Percentiles rank a stretch among this genome's conserved stretches.
phyloP scores from a whole-genome alignment of 2,797 vertebrate species.

The Synanceia verrucosa region DNA sequence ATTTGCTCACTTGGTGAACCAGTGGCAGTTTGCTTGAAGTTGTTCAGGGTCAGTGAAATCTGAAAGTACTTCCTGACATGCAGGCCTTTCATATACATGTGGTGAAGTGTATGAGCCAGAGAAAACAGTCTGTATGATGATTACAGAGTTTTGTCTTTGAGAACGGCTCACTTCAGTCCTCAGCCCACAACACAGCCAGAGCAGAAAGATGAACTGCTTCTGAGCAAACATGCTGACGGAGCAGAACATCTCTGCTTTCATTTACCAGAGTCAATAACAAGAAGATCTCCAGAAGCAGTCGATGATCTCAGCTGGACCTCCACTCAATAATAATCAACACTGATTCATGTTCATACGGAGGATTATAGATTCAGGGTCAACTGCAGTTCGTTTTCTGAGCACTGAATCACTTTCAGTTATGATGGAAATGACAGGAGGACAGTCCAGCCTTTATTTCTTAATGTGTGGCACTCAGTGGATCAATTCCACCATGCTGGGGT shows the following conservation, averaged over 20 bases:
- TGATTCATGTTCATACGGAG: constrained; percentile 39
- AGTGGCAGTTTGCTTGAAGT: background rate
- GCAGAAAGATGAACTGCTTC: background rate
- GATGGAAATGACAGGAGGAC: background rate
- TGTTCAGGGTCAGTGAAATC: background rate
- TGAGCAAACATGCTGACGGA: constrained; percentile 27
- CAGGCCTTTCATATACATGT: background rate
- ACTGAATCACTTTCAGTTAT: background rate
- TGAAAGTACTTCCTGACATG: background rate
- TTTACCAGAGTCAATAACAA: constrained; percentile 27
- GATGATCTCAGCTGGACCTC: constrained; percentile 18
- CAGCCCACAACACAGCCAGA: background rate
- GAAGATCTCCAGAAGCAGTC: constrained; percentile 26
- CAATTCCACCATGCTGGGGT: no score
- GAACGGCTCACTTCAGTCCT: background rate
- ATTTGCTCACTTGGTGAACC: no score
- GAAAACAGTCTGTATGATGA: no score
- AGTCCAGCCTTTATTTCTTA: background rate
- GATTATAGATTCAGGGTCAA: constrained; percentile 24
- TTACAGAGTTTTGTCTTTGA: no score
- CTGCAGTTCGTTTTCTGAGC: constrained; percentile 13
- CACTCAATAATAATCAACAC: constrained; percentile 30
- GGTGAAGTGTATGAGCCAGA: no score
- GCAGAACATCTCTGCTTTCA: constrained; percentile 6
- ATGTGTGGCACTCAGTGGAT: background rate